Evolutionary conservation across 1,140 invertebrate species (phyloP), one percentile per base, ranked within the genome.

Genomic region (Lepidurus packardi): DNA sequence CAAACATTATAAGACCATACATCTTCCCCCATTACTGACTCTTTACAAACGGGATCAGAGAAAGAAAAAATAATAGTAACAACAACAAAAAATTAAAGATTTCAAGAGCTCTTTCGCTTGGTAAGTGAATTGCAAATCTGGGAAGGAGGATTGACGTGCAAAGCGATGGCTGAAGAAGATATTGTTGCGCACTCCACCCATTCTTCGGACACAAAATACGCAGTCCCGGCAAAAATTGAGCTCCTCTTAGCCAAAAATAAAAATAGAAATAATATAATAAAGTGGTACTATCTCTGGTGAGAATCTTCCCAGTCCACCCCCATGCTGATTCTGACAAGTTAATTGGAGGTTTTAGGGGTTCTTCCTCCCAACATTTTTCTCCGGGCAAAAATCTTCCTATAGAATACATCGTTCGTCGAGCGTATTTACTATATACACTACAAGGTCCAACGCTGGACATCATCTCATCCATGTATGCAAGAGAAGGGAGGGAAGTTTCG

Each of bases 251-350:
- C 53, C 21, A 7, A 21, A 65, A 65, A 65, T n/a, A 65, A n/a
- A 65, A 65, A 7, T n/a, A 65, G 1, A 7, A 65, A 34, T 34
- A 34, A 34, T 34, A 34, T 34, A 34, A 34, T 34, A 65, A 65
- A 65, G 53, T 65, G 53, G 16, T 16, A 16, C 21, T 65, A 65
- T 65, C 53, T 65, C 53, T 21, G 21, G 53, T 16, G 16, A 65
- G 21, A 21, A 65, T 65, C 53, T 65, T 21, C 53, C 21, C n/a
- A 65, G 53, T 65, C 53, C 53, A 65, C 53, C 53, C 53, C 53
- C 53, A 65, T 65, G 53, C 53, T 65, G 53, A 65, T 65, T 65
- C 53, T 65, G 53, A 65, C 53, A 65, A 65, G 53, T 65, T 65
- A 65, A 65, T 65, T 65, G 53, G 9, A 13, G 53, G 53, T 65